These are phyloP conservation scores for Drosophila littoralis DNA, from an alignment of 1,140 invertebrate species.

Conservation along the genomic window DNA sequence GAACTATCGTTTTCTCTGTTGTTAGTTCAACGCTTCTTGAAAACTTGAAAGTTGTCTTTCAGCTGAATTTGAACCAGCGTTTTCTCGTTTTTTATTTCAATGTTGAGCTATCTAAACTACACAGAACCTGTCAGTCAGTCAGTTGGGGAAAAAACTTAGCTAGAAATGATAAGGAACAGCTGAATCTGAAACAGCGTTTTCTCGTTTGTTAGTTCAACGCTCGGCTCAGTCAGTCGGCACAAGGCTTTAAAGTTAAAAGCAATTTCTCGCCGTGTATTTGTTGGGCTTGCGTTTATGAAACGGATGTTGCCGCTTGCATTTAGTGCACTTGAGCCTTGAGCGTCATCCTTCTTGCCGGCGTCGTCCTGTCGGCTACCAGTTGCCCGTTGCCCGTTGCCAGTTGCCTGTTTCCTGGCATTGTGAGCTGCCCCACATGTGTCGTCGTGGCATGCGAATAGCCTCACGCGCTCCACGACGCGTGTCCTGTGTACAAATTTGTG, in stretches of 20 bases:
- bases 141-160: too few relatives aligned
- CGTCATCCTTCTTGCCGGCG: constrained; percentile 38
- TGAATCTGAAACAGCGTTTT: too few relatives aligned
- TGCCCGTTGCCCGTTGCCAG: neutral
- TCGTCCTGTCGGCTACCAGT: constrained; percentile 2
- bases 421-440: constrained; percentile 39
- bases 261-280: constrained; percentile 25
- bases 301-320: constrained; percentile 80
- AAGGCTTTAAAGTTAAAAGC: neutral
- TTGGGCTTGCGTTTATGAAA: constrained; percentile 70
- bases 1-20: too few relatives aligned
- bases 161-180: too few relatives aligned
- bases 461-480: constrained; percentile 55
- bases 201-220: too few relatives aligned
- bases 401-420: constrained; percentile 38
- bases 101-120: too few relatives aligned
- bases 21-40: too few relatives aligned
- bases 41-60: too few relatives aligned
- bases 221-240: too few relatives aligned
- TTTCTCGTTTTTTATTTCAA: too few relatives aligned
- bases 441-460: constrained; percentile 37
- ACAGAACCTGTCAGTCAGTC: too few relatives aligned
- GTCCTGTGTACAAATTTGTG: constrained; percentile 71
- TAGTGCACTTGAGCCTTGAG: constrained; percentile 79
- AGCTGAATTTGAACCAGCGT: too few relatives aligned